Evolutionary conservation across 2,888 invertebrate genomes (phyloP).

Genomic region (Helleia helle): DNA sequence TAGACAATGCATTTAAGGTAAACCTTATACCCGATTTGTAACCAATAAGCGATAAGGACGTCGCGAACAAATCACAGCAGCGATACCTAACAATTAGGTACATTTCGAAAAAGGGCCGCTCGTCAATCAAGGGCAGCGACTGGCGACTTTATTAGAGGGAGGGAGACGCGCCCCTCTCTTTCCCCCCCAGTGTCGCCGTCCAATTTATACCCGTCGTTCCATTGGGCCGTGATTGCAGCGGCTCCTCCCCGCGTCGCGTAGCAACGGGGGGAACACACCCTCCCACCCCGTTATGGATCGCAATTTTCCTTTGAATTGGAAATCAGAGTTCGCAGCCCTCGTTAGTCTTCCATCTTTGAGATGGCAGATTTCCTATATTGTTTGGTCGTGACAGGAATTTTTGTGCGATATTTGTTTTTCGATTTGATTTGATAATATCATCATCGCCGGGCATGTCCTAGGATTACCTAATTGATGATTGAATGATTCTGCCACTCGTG

Average conservation of each 20-base stretch:
- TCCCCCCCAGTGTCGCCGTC: slow-evolving; percentile 61
- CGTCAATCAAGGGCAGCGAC: slow-evolving; percentile 64
- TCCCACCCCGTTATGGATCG: slow-evolving; percentile 67
- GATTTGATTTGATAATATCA: not conserved
- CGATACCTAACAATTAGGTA: slow-evolving; percentile 51
- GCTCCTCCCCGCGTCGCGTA: slow-evolving; percentile 78
- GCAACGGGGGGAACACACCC: slow-evolving; percentile 67
- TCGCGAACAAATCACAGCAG: slow-evolving; percentile 31
- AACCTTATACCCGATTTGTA: no score
- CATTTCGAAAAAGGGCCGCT: slow-evolving; percentile 60
- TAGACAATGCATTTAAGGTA: no score
- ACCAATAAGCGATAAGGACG: slow-evolving; percentile 15
- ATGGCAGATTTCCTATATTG: slow-evolving; percentile 66
- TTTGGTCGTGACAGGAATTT: slow-evolving; percentile 11
- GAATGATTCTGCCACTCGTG: no score
- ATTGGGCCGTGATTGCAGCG: slow-evolving; percentile 75
- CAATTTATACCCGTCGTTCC: slow-evolving; percentile 75
- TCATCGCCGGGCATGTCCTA: not conserved
- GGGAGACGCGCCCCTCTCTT: slow-evolving; percentile 44
- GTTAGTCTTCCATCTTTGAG: slow-evolving; percentile 67
- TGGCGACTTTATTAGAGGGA: slow-evolving; percentile 68
- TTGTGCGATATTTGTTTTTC: not conserved
- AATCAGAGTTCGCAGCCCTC: slow-evolving; percentile 71
- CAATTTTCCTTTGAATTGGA: slow-evolving; percentile 76
- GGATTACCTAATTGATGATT: no score